These are phyloP conservation scores for Xiphias gladius DNA, from an alignment of 2,113 vertebrate genomes.

Conservation along the genomic window DNA sequence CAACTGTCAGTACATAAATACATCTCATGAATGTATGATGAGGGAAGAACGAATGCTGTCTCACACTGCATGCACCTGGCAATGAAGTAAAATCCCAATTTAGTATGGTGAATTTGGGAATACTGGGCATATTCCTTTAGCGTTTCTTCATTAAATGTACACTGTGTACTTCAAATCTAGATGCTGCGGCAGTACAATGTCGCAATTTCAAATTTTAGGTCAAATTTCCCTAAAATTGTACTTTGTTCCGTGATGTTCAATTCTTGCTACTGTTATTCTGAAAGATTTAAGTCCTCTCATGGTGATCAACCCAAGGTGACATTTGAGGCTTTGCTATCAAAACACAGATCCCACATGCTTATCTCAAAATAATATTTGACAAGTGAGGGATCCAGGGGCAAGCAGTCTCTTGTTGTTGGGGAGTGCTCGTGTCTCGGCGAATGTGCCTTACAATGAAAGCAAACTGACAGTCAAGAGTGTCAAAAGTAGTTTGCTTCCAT, in stretches of 20 bases:
- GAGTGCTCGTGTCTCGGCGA: constrained; percentile 18
- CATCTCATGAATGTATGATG: constrained; percentile 72
- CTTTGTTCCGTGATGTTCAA: background rate
- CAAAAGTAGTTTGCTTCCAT: constrained; percentile 73
- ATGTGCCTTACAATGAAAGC: constrained; percentile 63
- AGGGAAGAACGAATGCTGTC: constrained; percentile 33
- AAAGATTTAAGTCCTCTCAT: background rate
- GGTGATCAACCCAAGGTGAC: constrained; percentile 50
- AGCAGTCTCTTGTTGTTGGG: constrained; percentile 54
- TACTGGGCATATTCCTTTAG: background rate
- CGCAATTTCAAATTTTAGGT: background rate
- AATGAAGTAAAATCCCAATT: constrained; percentile 41
- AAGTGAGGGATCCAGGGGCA: constrained; percentile 58
- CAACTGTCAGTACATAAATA: constrained; percentile 69
- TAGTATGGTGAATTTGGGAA: background rate
- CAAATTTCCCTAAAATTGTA: background rate
- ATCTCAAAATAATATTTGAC: constrained; percentile 67
- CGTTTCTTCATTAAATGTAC: constrained; percentile 11
- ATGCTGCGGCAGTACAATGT: background rate
- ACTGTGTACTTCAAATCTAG: background rate
- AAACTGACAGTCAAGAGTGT: constrained; percentile 70
- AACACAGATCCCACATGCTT: constrained; percentile 50
- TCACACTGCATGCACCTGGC: constrained; percentile 31
- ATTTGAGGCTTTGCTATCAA: constrained; percentile 56
- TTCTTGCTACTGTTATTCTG: constrained; percentile 5